These are phyloP conservation scores for Dromiciops gliroides DNA, from an alignment of 2,113 vertebrate genomes.

Conservation along the genomic window DNA sequence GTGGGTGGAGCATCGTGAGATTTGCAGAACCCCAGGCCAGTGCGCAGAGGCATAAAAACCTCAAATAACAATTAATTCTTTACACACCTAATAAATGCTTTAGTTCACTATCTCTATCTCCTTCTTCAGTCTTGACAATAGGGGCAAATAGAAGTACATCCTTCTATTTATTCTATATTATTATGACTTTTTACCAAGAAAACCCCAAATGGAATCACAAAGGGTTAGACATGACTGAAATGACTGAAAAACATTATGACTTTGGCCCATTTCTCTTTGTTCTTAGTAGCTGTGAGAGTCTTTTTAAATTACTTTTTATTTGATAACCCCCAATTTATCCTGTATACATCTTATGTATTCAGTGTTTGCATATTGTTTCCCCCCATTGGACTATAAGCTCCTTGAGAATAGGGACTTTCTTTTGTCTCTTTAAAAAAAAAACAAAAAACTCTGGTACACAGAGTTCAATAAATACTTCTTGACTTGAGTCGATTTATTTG, in stretches of 20 bases:
- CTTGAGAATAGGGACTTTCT: not conserved
- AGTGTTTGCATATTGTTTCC: not conserved
- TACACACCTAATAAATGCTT: not conserved
- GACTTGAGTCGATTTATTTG: not conserved
- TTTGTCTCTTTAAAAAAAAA: no score
- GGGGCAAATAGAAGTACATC: not conserved
- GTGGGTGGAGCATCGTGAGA: no score
- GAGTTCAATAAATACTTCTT: no score
- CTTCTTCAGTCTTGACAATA: not conserved
- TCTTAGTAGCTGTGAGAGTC: not conserved
- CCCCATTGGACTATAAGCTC: not conserved
- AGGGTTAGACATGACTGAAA: not conserved
- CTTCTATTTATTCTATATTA: not conserved
- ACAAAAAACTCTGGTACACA: not conserved
- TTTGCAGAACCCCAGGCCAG: no score
- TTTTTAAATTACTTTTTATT: not conserved
- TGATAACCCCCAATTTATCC: not conserved
- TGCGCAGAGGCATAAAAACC: no score
- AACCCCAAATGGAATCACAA: not conserved
- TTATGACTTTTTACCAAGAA: not conserved
- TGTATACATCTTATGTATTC: not conserved
- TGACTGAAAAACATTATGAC: not conserved
- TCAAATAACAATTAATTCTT: no score
- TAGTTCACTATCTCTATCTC: not conserved
- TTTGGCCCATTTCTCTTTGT: not conserved